Conservation (phyloP, 2,888 invertebrate species). For the Epirrhoe alternata region DNA sequence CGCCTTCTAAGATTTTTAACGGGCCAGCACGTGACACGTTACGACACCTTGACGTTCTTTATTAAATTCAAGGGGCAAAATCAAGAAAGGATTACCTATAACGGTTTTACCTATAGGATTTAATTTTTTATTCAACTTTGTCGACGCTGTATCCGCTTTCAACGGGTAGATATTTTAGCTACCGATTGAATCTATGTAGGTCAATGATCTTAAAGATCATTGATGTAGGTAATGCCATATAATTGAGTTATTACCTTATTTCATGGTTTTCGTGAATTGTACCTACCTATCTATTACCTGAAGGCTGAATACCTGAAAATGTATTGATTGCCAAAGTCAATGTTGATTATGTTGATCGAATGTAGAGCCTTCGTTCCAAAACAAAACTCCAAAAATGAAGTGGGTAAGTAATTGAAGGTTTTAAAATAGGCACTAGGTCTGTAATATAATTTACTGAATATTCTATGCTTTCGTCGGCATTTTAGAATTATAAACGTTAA, state of each 20-base stretch:
- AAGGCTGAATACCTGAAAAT: too few relatives aligned
- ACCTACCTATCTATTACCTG: too few relatives aligned
- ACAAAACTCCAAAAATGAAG: background rate
- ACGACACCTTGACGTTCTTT: slow-evolving; percentile 51
- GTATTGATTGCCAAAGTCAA: too few relatives aligned
- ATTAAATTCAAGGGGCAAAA: slow-evolving; percentile 27
- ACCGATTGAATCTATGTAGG: too few relatives aligned
- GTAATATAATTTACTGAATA: background rate
- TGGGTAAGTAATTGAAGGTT: background rate
- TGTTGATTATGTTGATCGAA: background rate
- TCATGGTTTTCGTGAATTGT: too few relatives aligned
- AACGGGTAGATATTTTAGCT: too few relatives aligned
- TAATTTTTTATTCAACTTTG: too few relatives aligned
- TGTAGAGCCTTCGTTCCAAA: background rate
- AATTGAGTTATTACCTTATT: too few relatives aligned
- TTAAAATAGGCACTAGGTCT: background rate
- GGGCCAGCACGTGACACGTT: slow-evolving; percentile 76
- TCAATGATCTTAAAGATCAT: too few relatives aligned
- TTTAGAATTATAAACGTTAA: background rate
- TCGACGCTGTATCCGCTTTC: too few relatives aligned
- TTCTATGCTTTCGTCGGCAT: background rate
- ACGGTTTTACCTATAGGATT: too few relatives aligned
- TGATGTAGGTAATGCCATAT: too few relatives aligned
- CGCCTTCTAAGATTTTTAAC: slow-evolving; percentile 72
- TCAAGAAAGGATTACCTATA: slow-evolving; percentile 27